These are phyloP conservation scores for Aspidiotus destructor DNA, from an alignment of 2,888 invertebrate genomes.

Conservation along the genomic window DNA sequence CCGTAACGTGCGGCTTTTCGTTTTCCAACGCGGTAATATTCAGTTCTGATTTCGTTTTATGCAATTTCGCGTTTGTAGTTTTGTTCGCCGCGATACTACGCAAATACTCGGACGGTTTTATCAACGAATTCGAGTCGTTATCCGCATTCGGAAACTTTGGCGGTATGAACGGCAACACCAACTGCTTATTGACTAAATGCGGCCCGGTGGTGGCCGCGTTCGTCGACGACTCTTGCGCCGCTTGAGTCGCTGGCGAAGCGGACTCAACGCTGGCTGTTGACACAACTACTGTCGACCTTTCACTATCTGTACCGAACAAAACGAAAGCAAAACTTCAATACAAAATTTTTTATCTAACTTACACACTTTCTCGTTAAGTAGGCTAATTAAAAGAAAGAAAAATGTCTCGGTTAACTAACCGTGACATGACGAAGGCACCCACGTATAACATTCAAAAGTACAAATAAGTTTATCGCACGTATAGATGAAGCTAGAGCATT, in stretches of 20 bases:
- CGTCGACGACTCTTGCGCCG: background rate
- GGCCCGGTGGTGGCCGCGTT: slow-evolving; percentile 20
- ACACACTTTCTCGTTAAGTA: slow-evolving; percentile 28
- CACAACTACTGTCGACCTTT: slow-evolving; percentile 33
- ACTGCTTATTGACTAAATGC: slow-evolving; percentile 56
- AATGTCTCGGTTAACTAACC: slow-evolving; percentile 25
- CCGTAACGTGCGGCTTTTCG: slow-evolving; percentile 11
- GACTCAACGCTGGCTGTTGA: slow-evolving; percentile 10
- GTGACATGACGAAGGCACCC: slow-evolving; percentile 20
- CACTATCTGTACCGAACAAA: slow-evolving; percentile 18
- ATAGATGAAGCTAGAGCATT: background rate
- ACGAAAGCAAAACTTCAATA: slow-evolving; percentile 20
- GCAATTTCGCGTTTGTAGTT: slow-evolving; percentile 6
- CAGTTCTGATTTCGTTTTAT: slow-evolving; percentile 25
- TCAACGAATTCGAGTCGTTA: slow-evolving; percentile 70
- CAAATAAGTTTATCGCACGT: background rate
- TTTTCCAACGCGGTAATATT: slow-evolving; percentile 14
- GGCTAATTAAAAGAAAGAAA: slow-evolving; percentile 24
- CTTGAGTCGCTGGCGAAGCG: background rate
- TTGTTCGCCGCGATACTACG: slow-evolving; percentile 58
- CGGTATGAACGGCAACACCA: slow-evolving; percentile 80
- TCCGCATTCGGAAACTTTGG: slow-evolving; percentile 67
- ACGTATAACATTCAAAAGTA: slow-evolving; percentile 8
- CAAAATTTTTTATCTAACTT: background rate
- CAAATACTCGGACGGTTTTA: slow-evolving; percentile 86